Percentiles rank a stretch among this genome's conserved stretches.
Evolutionary conservation across 2,888 invertebrate genomes (phyloP).

Genomic region (Alloscopus bannaensis): DNA sequence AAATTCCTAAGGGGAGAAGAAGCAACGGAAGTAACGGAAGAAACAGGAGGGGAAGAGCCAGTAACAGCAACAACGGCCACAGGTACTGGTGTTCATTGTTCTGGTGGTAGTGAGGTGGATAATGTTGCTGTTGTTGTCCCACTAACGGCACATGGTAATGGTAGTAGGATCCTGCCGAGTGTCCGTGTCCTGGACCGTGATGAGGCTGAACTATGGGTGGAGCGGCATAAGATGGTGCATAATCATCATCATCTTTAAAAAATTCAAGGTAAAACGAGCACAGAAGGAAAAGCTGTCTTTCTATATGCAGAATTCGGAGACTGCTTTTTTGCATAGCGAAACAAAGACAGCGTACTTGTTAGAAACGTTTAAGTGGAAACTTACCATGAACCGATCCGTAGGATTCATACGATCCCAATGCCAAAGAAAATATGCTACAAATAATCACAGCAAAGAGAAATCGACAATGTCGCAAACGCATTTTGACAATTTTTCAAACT

Average conservation of each 20-base stretch:
- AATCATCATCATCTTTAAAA: slow-evolving; percentile 58
- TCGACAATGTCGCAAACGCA: slow-evolving; percentile 50
- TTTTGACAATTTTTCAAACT: neutral
- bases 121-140: slow-evolving; percentile 62
- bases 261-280: slow-evolving; percentile 41
- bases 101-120: slow-evolving; percentile 51
- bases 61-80: slow-evolving; percentile 63
- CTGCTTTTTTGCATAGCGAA: neutral
- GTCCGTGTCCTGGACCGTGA: slow-evolving; percentile 41
- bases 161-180: slow-evolving; percentile 71
- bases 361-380: neutral
- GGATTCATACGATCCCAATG: slow-evolving; percentile 57
- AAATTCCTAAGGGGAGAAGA: slow-evolving; percentile 68
- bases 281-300: slow-evolving; percentile 1
- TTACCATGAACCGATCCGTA: slow-evolving; percentile 57
- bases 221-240: slow-evolving; percentile 69
- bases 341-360: neutral
- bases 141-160: slow-evolving; percentile 73
- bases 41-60: slow-evolving; percentile 68
- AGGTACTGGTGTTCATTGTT: slow-evolving; percentile 57
- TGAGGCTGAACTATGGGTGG: slow-evolving; percentile 64
- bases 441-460: slow-evolving; percentile 50
- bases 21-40: slow-evolving; percentile 68
- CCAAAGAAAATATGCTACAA: slow-evolving; percentile 45
- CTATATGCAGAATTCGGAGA: neutral